Base-by-base conservation (phyloP, 92 coral and sea anemone species). In the Phenganax marumi region DNA sequence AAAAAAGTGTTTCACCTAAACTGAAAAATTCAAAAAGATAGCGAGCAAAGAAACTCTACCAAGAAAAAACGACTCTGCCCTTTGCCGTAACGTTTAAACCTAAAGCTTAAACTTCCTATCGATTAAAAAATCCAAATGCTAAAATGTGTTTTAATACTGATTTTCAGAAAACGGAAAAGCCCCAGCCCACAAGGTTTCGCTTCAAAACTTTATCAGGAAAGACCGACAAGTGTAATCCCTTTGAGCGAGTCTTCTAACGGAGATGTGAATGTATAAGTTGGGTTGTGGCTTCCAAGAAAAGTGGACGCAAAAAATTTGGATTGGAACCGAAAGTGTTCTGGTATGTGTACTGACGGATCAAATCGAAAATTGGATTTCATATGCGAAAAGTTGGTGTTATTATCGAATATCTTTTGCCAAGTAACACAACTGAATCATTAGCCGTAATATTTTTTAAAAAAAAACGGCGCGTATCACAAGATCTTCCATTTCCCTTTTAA, bases 181-280 rank as follows among this genome's bases (percentile, higher is more conserved):
- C 17, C 72, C 8, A 64, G 26, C 8, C 72, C 72, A 6, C 7
- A 25, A 1, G 49, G 49, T 5, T 66, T 66, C 49, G 43, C 13
- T 66, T 66, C 72, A 6, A 66, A 66, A 25, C 72, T 66, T 66
- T 66, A 66, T 49, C 48, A 66, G 12, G 72, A 66, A 22, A 13
- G 72, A 24, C 72, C 72, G 12, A 66, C 16, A 3, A 66, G 72
- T 25, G 12, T n/a, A 24, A 24, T 66, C 23, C 49, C 72, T 66
- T 18, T 66, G 3, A 9, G 16, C 7, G 49, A 1, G 14, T 47
- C 12, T 25, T 8, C 26, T 6, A 64, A 66, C n/a, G 72, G n/a
- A 66, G 72, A 33, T n/a, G 49, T 48, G 43, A 43, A 19, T 3
- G 43, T 46, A 21, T 66, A 12, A 25, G 72, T 25, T 21, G 50